Base-by-base conservation (phyloP, 2,113 vertebrate species). In the Copsychus sechellarum region DNA sequence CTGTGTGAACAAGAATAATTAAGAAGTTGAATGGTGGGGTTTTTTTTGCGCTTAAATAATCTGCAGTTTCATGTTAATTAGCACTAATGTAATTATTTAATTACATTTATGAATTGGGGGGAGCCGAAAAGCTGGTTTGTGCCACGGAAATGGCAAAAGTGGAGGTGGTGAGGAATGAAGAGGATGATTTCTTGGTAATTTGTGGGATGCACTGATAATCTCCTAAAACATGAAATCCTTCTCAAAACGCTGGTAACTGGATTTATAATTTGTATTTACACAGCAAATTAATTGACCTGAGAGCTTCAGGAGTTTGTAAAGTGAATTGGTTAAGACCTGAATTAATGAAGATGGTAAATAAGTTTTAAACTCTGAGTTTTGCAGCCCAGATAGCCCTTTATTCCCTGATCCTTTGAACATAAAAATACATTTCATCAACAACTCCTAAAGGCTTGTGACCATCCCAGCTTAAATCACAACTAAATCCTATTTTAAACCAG, bases 1-100 rank as follows among this genome's bases (percentile, higher is more conserved):
- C 99, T 99, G 98, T 99, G 99, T 99, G 99, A 99, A 98, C 98
- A 99, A 98, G 98, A 99, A 99, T 99, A 99, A 99, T 99, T 99
- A 99, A 99, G 98, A 99, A 99, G 99, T 99, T 99, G 99, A 99
- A 99, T 99, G 99, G 99, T 99, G 99, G 45, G 43, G 43, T 45
- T 50, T 98, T 99, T 99, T 98, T 98, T 98, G 98, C 88, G 98
- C 98, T 99, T 99, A 99, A 99, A 99, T 99, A 99, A 99, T 99
- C 98, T 98, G 98, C 98, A 98, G 98, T 98, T 98, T 98, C 97
- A 98, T 99, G 99, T 99, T 99, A 99, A 99, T 99, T 99, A 99
- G 98, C 98, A 98, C 98, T 98, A 99, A 99, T 99, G 98, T 98
- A 99, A 99, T 99, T 99, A 99, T 99, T 99, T 99, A 98, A 99